Conservation (phyloP, 2,113 vertebrate genomes). For the Psittacus erithacus region DNA sequence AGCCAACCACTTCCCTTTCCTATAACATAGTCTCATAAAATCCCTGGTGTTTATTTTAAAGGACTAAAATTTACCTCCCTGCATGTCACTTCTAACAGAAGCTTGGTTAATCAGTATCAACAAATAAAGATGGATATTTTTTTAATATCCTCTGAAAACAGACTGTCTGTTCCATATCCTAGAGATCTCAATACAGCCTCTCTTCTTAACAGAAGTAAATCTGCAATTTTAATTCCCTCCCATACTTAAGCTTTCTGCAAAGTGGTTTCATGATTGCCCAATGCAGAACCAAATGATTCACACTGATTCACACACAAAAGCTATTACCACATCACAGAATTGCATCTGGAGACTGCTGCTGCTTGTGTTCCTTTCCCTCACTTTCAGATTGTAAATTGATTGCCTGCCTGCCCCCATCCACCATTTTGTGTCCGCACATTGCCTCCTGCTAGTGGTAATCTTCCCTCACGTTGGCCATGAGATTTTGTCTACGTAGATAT, state of each 20-base stretch:
- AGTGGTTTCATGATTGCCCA: not conserved
- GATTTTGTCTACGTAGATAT: not conserved
- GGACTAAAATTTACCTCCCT: not conserved
- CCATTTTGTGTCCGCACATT: not conserved
- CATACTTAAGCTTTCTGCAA: not conserved
- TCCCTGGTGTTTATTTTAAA: not conserved
- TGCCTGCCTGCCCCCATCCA: not conserved
- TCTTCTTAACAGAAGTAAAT: not conserved
- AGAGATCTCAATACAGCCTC: not conserved
- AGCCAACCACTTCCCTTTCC: conserved; percentile 21
- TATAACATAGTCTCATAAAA: not conserved
- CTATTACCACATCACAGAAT: not conserved
- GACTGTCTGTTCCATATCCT: not conserved
- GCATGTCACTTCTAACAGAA: not conserved
- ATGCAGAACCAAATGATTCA: not conserved
- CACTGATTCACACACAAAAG: not conserved
- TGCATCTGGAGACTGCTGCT: not conserved
- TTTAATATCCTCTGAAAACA: not conserved
- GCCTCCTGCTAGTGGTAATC: not conserved
- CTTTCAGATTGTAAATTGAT: not conserved
- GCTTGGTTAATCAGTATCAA: not conserved
- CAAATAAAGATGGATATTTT: not conserved
- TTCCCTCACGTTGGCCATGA: not conserved
- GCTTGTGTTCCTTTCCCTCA: not conserved
- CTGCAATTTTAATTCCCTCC: not conserved